Base-by-base conservation (phyloP, 2,888 invertebrate genomes). In the Sepioteuthis lessoniana region DNA sequence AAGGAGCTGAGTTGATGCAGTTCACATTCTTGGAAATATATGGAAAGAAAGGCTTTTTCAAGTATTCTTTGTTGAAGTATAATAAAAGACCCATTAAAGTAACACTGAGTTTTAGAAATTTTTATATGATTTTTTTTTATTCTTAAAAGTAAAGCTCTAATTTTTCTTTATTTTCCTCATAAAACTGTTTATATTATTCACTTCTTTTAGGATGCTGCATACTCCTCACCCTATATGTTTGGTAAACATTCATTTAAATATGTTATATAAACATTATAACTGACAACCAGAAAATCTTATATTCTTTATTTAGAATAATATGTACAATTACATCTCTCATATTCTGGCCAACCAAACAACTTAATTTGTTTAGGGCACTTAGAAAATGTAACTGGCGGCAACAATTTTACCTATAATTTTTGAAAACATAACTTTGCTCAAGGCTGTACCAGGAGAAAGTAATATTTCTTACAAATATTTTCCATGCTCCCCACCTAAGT, bases 291-390 rank as follows among this genome's bases (percentile, higher is more conserved):
- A 76, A 76, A 76, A 76, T 76, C 76, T 76, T n/a, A 31, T 31
- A 31, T 76, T 7, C 31, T 76, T 31, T 76, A 76, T 76, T 76
- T 76, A 76, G 76, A 31, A 76, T 76, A 31, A 31, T 50, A 50
- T 50, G 16, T 50, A 50, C 50, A 76, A 76, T 76, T 76, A 76
- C 76, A n/a, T 76, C n/a, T 76, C 76, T 76, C 31, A 31, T 76
- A n/a, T 76, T 76, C n/a, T 76, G 76, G 76, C 76, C 76, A 76
- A 76, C 76, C 31, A 76, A 76, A 76, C 76, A 76, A 76, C 76
- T 76, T 76, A 76, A 76, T 76, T 76, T 76, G 76, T 76, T 76
- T 76, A 31, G 76, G 31, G 76, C 76, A n/a, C 76, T 76, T 76
- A 76, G 76, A 76, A 76, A 76, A 76, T 76, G n/a, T 76, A 76